Conservation (phyloP, 2,888 invertebrate genomes). For the Diarsia mendica region DNA sequence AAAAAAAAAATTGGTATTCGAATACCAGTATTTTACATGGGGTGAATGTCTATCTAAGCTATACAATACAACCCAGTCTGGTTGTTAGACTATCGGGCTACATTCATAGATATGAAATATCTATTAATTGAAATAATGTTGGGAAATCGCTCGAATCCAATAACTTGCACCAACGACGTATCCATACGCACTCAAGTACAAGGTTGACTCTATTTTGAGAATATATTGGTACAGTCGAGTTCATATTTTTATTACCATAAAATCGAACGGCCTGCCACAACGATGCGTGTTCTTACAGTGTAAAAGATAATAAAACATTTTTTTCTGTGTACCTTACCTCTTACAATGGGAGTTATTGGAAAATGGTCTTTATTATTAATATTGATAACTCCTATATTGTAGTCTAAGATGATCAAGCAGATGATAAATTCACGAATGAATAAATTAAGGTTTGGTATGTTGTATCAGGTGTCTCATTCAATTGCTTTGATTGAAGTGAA, state of each 20-base stretch:
- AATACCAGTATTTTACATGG: too few relatives aligned
- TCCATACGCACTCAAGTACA: constrained; percentile 68
- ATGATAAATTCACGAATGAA: constrained; percentile 4
- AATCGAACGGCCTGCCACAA: constrained; percentile 43
- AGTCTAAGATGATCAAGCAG: background rate
- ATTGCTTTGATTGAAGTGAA: constrained; percentile 28
- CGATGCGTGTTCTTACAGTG: constrained; percentile 12
- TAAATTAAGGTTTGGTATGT: background rate
- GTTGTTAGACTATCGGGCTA: too few relatives aligned
- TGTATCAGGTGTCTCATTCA: constrained; percentile 13
- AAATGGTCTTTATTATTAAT: constrained; percentile 11
- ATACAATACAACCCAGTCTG: too few relatives aligned
- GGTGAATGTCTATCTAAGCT: too few relatives aligned
- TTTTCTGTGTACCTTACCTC: background rate
- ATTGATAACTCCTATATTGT: constrained; percentile 11
- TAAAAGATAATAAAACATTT: constrained; percentile 33
- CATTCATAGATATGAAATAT: background rate
- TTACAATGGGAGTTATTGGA: constrained; percentile 1
- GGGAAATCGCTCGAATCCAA: background rate
- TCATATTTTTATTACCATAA: constrained; percentile 59
- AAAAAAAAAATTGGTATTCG: too few relatives aligned
- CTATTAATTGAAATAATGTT: background rate
- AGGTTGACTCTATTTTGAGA: constrained; percentile 68
- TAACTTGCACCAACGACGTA: constrained; percentile 44
- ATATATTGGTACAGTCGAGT: constrained; percentile 63